Evolutionary conservation across 92 coral and sea anemone species (phyloP), one percentile per base, ranked within the genome.

Genomic region (Metridium senile): DNA sequence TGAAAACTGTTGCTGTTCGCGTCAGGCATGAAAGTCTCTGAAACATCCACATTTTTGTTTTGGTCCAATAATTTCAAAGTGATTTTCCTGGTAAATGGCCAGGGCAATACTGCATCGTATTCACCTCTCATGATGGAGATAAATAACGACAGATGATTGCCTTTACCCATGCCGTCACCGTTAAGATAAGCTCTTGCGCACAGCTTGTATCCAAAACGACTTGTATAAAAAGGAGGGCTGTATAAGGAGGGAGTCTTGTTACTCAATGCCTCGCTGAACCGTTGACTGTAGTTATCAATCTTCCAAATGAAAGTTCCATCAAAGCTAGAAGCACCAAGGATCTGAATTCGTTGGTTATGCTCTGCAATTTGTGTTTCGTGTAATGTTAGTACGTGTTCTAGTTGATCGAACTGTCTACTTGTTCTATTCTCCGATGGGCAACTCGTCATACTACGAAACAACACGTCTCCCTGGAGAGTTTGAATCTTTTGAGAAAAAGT

Each of bases 1-100:
- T 89, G 89, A 65, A 94, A 94, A 54, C 97, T 92, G 54, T 86
- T 84, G 85, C 98, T 94, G 84, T 89, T 89, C 74, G 97, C 93
- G 70, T 94, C 98, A 27, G 98, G 98, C 70, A 89, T 82, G 82
- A 94, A 94, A 45, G 91, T 87, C 70, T 94, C 98, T 51, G 86
- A 62, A 26, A 94, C 74, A 70, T 94, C 88, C 25, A 70, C 74
- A 21, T 52, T 46, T 2, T 83, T 84, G 11, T 74, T 89, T 64
- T 92, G 97, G 58, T 92, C 97, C 72, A 94, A 39, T 61, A 94
- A 33, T 73, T 82, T 94, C 33, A 92, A 75, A 8, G 97, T 84
- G 13, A 94, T 83, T 72, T 85, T 91, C 67, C 92, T 89, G 10
- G 75, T 87, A 47, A 94, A 94, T 0, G 98, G 98, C 98, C 98